Base-by-base conservation (phyloP, 2,888 invertebrate species). In the Drosophila subquinaria region DNA sequence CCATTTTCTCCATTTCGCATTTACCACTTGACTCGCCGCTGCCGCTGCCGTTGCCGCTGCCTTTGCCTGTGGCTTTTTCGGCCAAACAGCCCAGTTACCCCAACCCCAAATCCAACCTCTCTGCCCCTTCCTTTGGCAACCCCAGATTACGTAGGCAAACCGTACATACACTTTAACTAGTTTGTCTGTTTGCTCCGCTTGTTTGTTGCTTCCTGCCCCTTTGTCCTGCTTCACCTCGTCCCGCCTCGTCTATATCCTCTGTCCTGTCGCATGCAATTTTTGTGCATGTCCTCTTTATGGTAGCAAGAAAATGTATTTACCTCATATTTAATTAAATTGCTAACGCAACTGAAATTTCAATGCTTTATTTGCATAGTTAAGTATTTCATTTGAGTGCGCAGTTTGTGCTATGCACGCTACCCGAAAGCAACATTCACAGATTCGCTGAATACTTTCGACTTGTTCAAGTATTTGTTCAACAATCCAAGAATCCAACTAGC, bases 251-350 rank as follows among this genome's bases (percentile, higher is more conserved):
- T 15, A 15, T 35, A 1, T 27, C 30, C n/a, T 35, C 6, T 1
- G 35, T 42, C 27, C 36, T 57, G 71, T 78, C 69, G 56, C 86
- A 71, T 84, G 88, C 90, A 81, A 75, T 81, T 87, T 78, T 87
- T 83, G 81, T 88, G 69, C 79, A 73, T 87, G 82, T 74, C 60
- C 89, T 70, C 78, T 65, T 75, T 73, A 69, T 56, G 65, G 72
- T 61, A 72, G 67, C 64, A 60, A 64, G 72, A 65, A 70, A 84
- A 70, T 73, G 73, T 70, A 79, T 79, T 89, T 81, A 76, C 82
- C 76, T 88, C 85, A 85, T 88, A 84, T 89, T 89, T 88, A 89
- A 88, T 89, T 82, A 79, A 84, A 84, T 79, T 88, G 67, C 79
- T 71, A 84, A 76, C 66, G 66, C 87, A 86, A 84, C 71, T 47